These are phyloP conservation scores for Cryptomyrus ogoouensis DNA, from an alignment of 2,113 vertebrate species.

Conservation along the genomic window DNA sequence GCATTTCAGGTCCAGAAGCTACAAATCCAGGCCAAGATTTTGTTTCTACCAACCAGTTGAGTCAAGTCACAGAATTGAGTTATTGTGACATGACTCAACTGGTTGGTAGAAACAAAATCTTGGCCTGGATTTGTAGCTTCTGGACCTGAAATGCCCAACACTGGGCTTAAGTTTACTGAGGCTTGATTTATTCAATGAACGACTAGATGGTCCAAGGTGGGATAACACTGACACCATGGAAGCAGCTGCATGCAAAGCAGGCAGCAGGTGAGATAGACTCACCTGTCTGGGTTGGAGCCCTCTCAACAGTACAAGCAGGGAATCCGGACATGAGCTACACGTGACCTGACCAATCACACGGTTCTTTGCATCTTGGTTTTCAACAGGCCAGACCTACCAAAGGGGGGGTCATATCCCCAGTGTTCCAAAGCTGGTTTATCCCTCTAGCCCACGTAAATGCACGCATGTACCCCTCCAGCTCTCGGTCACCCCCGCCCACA, in stretches of 20 bases:
- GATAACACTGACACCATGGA: background rate
- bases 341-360: background rate
- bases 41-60: too few relatives aligned
- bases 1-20: too few relatives aligned
- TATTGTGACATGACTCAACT: too few relatives aligned
- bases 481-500: slow-evolving; percentile 13
- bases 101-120: too few relatives aligned
- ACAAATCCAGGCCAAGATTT: too few relatives aligned
- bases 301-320: background rate
- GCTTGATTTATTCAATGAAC: background rate
- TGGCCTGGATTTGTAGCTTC: too few relatives aligned
- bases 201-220: background rate
- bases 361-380: background rate
- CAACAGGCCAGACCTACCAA: background rate
- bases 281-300: background rate
- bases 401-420: background rate
- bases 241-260: background rate
- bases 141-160: too few relatives aligned
- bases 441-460: background rate
- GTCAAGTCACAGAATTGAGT: too few relatives aligned
- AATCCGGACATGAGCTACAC: background rate
- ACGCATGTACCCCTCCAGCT: background rate
- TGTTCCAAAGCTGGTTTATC: background rate
- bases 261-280: background rate
- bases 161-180: background rate